Evolutionary conservation across 2,888 invertebrate genomes (phyloP).

Genomic region (Diabrotica balteata): DNA sequence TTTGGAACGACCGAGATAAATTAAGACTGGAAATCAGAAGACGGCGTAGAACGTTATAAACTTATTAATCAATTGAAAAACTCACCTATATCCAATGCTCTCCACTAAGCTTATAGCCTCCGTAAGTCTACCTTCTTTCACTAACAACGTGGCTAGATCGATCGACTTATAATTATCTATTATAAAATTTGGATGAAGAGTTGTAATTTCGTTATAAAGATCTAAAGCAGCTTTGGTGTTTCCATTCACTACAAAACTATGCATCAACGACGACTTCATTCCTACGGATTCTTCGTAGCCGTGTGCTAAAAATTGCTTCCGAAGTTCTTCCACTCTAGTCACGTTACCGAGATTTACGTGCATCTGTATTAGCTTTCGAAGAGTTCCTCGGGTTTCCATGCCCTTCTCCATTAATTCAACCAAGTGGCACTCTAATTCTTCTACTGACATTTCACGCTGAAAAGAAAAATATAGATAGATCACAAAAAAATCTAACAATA

Average conservation of each 20-base stretch:
- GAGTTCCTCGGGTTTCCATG: constrained; percentile 71
- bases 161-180: constrained; percentile 73
- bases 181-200: constrained; percentile 63
- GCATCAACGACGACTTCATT: constrained; percentile 71
- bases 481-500: no score
- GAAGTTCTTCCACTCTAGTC: constrained; percentile 63
- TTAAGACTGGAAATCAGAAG: no score
- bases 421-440: constrained; percentile 70
- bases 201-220: constrained; percentile 64
- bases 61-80: not conserved
- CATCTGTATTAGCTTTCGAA: constrained; percentile 68
- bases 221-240: constrained; percentile 65
- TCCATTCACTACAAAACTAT: constrained; percentile 66
- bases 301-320: constrained; percentile 30
- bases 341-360: constrained; percentile 66
- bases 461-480: constrained; percentile 29
- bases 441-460: constrained; percentile 69
- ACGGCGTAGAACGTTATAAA: no score
- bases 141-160: constrained; percentile 68
- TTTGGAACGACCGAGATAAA: no score
- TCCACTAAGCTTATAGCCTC: constrained; percentile 63
- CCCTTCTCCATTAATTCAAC: constrained; percentile 70
- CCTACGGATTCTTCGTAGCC: constrained; percentile 57
- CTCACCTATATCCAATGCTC: constrained; percentile 4
- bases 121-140: constrained; percentile 60